Evolutionary conservation across 1,140 invertebrate species (phyloP).

Genomic region (Colletes latitarsis): DNA sequence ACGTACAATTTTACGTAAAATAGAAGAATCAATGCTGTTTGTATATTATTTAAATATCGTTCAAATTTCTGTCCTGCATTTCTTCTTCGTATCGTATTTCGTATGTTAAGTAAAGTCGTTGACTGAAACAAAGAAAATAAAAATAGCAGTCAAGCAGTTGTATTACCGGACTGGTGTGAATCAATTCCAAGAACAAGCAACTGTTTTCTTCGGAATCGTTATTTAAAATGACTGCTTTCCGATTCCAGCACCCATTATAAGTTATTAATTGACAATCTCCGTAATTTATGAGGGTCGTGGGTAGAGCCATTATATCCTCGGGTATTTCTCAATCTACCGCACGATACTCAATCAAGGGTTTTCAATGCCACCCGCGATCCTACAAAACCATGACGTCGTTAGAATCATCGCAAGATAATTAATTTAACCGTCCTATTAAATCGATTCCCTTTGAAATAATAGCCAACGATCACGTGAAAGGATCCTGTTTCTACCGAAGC

Average conservation of each 20-base stretch:
- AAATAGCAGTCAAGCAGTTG: neutral
- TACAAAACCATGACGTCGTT: slow-evolving; percentile 20
- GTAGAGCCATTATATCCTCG: slow-evolving; percentile 34
- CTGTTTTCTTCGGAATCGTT: slow-evolving; percentile 15
- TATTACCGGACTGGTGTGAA: neutral
- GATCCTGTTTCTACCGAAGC: neutral
- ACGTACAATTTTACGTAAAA: no score
- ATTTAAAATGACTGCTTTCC: neutral
- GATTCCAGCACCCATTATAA: slow-evolving; percentile 40
- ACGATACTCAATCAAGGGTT: slow-evolving; percentile 25
- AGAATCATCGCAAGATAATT: slow-evolving; percentile 27
- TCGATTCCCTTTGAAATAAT: neutral
- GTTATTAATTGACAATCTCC: slow-evolving; percentile 41
- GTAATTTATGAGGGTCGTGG: slow-evolving; percentile 40
- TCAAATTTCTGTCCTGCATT: no score
- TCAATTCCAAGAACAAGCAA: slow-evolving; percentile 9
- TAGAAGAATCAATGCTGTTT: no score
- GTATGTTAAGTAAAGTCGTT: no score
- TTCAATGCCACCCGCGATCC: slow-evolving; percentile 2
- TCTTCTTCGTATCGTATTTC: no score
- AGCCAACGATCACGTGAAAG: neutral
- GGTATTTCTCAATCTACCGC: slow-evolving; percentile 46
- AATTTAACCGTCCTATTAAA: slow-evolving; percentile 32
- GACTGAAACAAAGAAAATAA: no score
- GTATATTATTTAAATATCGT: no score